phyloP scores from a whole-genome alignment of 1,140 invertebrate species.

The Macrocentrus cingulum region DNA sequence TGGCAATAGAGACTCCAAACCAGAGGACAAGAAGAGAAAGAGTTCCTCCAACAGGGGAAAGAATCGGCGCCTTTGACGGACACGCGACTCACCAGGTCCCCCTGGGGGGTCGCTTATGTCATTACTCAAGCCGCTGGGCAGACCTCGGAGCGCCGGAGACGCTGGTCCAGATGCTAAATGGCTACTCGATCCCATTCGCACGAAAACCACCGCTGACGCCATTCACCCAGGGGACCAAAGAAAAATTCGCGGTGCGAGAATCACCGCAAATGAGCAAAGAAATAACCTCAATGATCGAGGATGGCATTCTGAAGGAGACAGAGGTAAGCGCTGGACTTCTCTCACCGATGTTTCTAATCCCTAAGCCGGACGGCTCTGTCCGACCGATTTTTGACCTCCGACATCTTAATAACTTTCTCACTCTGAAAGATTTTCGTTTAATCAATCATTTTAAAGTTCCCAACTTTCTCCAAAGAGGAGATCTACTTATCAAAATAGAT shows the following conservation, averaged over 20 bases:
- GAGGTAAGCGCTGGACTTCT: conserved; percentile 33
- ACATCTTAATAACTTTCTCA: conserved; percentile 35
- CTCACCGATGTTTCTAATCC: conserved; percentile 42
- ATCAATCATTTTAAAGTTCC: conserved; percentile 35
- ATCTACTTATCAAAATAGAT: conserved; percentile 43
- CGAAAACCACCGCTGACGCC: neutral
- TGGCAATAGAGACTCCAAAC: too few species aligned
- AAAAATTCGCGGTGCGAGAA: conserved; percentile 16
- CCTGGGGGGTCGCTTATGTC: neutral
- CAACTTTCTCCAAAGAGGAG: conserved; percentile 36
- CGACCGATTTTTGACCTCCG: conserved; percentile 39
- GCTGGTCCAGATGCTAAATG: neutral
- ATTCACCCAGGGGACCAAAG: neutral
- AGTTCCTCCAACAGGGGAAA: too few species aligned
- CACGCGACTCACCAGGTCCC: too few species aligned
- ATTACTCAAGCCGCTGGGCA: neutral
- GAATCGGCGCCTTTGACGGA: too few species aligned
- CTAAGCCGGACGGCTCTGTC: conserved; percentile 22
- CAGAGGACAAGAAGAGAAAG: too few species aligned
- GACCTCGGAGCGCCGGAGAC: neutral
- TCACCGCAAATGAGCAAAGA: conserved; percentile 31
- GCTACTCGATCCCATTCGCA: conserved; percentile 1
- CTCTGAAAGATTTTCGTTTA: conserved; percentile 34
- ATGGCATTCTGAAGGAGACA: conserved; percentile 28
- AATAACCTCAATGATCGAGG: conserved; percentile 26